These are phyloP conservation scores for Atta colombica DNA, from an alignment of 1,140 invertebrate species.

Conservation along the genomic window DNA sequence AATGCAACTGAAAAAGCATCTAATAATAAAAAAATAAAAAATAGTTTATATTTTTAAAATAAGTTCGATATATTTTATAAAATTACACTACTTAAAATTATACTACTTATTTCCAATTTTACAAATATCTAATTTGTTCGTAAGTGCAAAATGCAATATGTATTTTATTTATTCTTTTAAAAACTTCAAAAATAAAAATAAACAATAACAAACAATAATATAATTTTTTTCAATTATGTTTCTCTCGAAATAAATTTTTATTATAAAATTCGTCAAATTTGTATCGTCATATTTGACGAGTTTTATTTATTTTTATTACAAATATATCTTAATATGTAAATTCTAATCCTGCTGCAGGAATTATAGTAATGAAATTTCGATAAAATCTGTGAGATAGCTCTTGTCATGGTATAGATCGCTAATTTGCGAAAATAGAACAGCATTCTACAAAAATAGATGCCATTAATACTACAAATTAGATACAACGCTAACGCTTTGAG, in stretches of 20 bases:
- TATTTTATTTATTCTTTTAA: neutral
- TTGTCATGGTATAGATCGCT: neutral
- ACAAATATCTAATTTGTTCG: neutral
- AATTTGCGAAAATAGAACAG: constrained; percentile 17
- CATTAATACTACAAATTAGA: constrained; percentile 82
- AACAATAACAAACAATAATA: neutral
- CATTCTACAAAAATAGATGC: neutral
- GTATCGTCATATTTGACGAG: neutral
- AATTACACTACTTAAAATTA: neutral
- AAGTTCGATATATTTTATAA: no score
- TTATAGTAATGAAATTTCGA: neutral
- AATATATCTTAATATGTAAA: constrained; percentile 3
- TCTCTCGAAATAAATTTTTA: neutral
- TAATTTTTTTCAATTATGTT: neutral
- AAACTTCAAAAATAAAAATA: neutral
- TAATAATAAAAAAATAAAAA: no score
- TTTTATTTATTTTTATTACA: neutral
- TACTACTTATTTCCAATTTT: neutral
- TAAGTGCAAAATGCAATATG: neutral
- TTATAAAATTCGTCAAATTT: neutral
- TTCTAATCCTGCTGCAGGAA: neutral
- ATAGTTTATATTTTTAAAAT: no score
- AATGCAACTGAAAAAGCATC: no score
- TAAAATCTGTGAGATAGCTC: constrained; percentile 19
- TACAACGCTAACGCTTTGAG: constrained; percentile 86